Percentiles rank a stretch among this genome's conserved stretches.
Conservation (phyloP, 2,113 vertebrate genomes). For the Vulpes vulpes region DNA sequence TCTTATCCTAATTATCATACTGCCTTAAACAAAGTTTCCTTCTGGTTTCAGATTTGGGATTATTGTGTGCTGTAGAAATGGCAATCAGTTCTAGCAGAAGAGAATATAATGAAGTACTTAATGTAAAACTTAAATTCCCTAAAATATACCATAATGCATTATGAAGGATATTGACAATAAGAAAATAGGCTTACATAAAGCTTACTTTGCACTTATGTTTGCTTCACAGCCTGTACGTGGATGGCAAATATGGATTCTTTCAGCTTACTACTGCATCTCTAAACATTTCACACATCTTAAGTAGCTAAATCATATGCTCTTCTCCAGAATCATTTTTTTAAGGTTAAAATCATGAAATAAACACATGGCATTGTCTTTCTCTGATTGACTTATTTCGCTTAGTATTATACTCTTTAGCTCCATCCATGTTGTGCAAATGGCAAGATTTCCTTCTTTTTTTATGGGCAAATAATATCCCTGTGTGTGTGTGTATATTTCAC, state of each 20-base stretch:
- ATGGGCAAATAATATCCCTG: background rate
- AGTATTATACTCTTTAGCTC: background rate
- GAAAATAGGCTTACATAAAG: background rate
- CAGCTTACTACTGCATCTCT: background rate
- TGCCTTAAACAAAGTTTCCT: conserved; percentile 32
- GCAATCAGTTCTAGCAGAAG: conserved; percentile 9
- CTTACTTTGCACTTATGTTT: background rate
- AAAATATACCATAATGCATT: background rate
- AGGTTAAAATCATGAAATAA: background rate
- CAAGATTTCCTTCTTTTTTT: background rate
- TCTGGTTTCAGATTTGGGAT: conserved; percentile 36
- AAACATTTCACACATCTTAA: background rate
- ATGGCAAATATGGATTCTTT: background rate
- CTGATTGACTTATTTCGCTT: background rate
- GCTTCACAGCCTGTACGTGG: background rate
- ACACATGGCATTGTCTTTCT: background rate
- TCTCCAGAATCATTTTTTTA: conserved; percentile 5
- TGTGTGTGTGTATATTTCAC: background rate
- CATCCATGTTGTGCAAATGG: background rate
- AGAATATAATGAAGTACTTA: background rate
- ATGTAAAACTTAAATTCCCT: conserved; percentile 25
- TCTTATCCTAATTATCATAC: background rate
- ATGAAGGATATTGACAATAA: background rate
- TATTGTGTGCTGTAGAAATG: background rate
- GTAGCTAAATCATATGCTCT: background rate